Evolutionary conservation across 2,797 vertebrate genomes (phyloP).

Genomic region (Macropus fuliginosus): DNA sequence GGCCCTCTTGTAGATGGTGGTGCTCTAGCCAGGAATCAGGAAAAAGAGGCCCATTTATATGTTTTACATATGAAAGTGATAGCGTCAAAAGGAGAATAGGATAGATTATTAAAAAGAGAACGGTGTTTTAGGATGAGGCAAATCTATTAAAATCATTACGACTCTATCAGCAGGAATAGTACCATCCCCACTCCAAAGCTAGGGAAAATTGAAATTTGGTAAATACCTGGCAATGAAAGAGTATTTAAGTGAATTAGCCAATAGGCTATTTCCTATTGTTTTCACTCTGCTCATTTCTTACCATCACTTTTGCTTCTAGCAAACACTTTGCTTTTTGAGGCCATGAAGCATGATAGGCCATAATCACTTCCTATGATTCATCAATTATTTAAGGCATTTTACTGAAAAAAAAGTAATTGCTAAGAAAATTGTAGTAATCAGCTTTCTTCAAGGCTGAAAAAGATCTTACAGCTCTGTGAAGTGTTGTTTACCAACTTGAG

Average conservation of each 20-base stretch:
- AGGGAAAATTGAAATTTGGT: not conserved
- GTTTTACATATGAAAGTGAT: not conserved
- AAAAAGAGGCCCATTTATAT: not conserved
- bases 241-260: conserved; percentile 12
- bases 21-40: not conserved
- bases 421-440: not conserved
- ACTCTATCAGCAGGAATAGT: not conserved
- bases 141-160: not conserved
- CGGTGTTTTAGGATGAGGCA: not conserved
- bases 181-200: not conserved
- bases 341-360: not conserved
- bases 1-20: not conserved
- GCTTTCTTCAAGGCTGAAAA: not conserved
- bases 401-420: not conserved
- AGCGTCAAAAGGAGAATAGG: not conserved
- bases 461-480: not conserved
- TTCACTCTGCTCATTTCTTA: conserved; percentile 5
- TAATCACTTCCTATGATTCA: not conserved
- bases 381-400: not conserved
- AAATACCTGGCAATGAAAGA: not conserved
- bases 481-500: not conserved
- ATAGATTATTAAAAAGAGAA: not conserved
- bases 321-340: not conserved
- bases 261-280: not conserved
- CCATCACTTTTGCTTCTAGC: not conserved